These are phyloP conservation scores for Numenius phaeopus DNA, from an alignment of 2,797 vertebrate genomes.

Conservation along the genomic window DNA sequence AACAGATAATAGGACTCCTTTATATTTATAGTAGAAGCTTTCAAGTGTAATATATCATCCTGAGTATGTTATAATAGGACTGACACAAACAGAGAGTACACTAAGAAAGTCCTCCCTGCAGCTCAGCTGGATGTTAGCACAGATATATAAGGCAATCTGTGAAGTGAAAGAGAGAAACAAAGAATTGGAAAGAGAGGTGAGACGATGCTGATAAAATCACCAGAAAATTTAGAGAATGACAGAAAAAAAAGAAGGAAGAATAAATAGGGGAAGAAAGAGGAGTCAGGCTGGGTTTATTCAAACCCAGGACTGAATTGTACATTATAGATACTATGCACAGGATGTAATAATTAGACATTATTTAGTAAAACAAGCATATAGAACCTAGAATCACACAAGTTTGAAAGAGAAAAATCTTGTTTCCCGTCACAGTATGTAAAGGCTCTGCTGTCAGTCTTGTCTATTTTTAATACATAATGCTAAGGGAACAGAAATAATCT, in stretches of 20 bases:
- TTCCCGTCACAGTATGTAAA: not conserved
- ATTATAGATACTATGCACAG: not conserved
- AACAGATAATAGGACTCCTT: not conserved
- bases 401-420: not conserved
- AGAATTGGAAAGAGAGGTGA: not conserved
- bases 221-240: not conserved
- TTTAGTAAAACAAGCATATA: not conserved
- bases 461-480: not conserved
- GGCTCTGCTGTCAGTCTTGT: not conserved
- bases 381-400: not conserved
- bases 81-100: not conserved
- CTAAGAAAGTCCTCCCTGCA: not conserved
- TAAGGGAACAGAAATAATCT: not conserved
- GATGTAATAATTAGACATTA: not conserved
- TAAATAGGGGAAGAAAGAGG: not conserved
- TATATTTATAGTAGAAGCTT: not conserved
- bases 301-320: not conserved
- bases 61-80: not conserved
- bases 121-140: conserved; percentile 6
- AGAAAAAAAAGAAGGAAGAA: no score
- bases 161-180: conserved; percentile 25
- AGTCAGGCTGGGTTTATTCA: not conserved
- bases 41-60: not conserved
- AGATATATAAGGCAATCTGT: not conserved
- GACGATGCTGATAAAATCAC: not conserved